These are phyloP conservation scores for Lomographa bimaculata DNA, from an alignment of 2,888 invertebrate species.

Conservation along the genomic window DNA sequence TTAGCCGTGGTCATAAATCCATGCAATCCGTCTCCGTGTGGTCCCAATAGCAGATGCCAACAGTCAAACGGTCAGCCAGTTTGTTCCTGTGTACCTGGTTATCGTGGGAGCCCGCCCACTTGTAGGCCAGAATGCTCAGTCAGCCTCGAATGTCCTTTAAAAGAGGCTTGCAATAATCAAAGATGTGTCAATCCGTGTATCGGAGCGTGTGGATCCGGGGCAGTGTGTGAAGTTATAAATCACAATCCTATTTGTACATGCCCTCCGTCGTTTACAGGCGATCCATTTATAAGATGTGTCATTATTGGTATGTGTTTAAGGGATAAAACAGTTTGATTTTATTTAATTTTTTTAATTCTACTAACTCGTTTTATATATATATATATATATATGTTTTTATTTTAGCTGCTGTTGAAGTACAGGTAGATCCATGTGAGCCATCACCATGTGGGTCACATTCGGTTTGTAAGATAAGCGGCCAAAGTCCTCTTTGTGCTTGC, in stretches of 20 bases:
- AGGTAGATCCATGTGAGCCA: slow-evolving; percentile 85
- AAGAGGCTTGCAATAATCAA: slow-evolving; percentile 88
- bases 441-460: slow-evolving; percentile 92
- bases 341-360: background rate
- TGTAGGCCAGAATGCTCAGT: slow-evolving; percentile 91
- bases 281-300: slow-evolving; percentile 89
- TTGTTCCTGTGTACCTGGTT: slow-evolving; percentile 89
- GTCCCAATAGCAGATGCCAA: slow-evolving; percentile 89
- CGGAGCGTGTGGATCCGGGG: slow-evolving; percentile 89
- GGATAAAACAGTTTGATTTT: too few species aligned
- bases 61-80: slow-evolving; percentile 87
- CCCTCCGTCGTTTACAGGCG: slow-evolving; percentile 88
- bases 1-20: slow-evolving; percentile 78
- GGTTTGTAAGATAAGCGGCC: slow-evolving; percentile 86
- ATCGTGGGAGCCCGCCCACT: slow-evolving; percentile 89
- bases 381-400: too few species aligned
- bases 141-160: slow-evolving; percentile 88
- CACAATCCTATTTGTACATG: slow-evolving; percentile 92
- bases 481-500: slow-evolving; percentile 90
- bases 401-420: slow-evolving; percentile 45
- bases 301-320: slow-evolving; percentile 72
- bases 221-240: slow-evolving; percentile 89
- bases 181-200: slow-evolving; percentile 91
- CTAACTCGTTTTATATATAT: too few species aligned
- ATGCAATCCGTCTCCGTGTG: slow-evolving; percentile 91